phyloP scores from a whole-genome alignment of 2,797 vertebrate genomes.

The Coregonus sp. region DNA sequence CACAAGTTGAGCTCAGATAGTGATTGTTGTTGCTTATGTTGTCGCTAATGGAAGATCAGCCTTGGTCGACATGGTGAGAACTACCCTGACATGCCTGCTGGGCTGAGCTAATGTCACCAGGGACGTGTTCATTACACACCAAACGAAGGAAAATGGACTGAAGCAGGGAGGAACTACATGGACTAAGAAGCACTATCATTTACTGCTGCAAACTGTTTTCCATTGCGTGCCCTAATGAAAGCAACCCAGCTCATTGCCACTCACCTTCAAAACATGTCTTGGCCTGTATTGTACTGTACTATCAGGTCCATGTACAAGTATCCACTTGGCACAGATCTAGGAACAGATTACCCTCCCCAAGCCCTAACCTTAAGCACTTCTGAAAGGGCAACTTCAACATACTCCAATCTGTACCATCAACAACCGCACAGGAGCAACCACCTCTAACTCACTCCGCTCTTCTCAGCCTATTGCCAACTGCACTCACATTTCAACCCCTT shows the following conservation, averaged over 20 bases:
- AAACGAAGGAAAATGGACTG: background rate
- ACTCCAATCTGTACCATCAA: background rate
- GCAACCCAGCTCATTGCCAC: background rate
- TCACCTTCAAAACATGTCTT: background rate
- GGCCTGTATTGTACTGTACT: background rate
- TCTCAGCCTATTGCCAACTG: no score
- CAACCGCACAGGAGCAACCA: background rate
- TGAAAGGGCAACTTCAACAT: background rate
- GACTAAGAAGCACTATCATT: constrained; percentile 17
- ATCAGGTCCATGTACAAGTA: background rate
- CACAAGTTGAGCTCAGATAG: constrained; percentile 48
- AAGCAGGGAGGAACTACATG: background rate
- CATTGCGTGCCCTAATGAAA: background rate
- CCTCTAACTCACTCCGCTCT: background rate
- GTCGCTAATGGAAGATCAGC: constrained; percentile 46
- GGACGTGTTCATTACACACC: background rate
- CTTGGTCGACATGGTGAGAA: constrained; percentile 33
- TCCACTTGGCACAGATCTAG: background rate
- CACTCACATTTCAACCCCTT: constrained; percentile 44
- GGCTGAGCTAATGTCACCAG: constrained; percentile 22
- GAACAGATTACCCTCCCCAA: background rate
- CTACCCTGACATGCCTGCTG: constrained; percentile 7
- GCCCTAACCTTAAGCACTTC: background rate
- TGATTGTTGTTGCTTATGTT: constrained; percentile 33
- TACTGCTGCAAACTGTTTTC: background rate